These are phyloP conservation scores for Cryptotis parvus DNA, from an alignment of 2,113 vertebrate genomes.

Conservation along the genomic window DNA sequence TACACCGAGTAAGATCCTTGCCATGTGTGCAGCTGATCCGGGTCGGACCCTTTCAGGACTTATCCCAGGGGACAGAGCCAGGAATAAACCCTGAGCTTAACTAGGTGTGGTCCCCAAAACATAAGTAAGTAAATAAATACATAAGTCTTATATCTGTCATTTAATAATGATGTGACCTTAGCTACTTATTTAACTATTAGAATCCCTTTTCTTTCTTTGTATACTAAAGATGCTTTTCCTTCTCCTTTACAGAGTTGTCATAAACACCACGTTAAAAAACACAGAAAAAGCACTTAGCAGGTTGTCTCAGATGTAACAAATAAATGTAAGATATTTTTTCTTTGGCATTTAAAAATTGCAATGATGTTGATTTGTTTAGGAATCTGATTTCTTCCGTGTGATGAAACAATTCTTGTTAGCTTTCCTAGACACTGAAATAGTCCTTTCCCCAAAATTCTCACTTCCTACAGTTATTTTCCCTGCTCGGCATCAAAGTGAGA, in stretches of 20 bases:
- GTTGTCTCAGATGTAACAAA: not conserved
- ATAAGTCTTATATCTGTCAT: not conserved
- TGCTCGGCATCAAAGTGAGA: constrained; percentile 11
- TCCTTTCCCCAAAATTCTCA: not conserved
- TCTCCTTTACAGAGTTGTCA: not conserved
- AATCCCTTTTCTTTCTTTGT: not conserved
- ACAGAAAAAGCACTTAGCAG: not conserved
- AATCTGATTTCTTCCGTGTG: not conserved
- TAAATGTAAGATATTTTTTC: not conserved
- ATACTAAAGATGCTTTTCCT: not conserved
- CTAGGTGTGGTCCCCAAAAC: no score
- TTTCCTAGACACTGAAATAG: constrained; percentile 10
- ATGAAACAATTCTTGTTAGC: constrained; percentile 42
- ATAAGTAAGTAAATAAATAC: no score
- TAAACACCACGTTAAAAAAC: not conserved
- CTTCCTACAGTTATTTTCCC: not conserved
- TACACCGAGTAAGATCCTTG: no score
- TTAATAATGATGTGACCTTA: not conserved
- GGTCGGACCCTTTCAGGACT: no score
- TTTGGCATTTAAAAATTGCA: constrained; percentile 3
- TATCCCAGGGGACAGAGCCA: no score
- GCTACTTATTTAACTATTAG: not conserved
- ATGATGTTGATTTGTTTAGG: constrained; percentile 1
- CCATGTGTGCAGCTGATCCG: no score
- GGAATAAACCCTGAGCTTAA: no score